phyloP scores from a whole-genome alignment of 2,888 invertebrate genomes.

The Parasteatoda lunata region DNA sequence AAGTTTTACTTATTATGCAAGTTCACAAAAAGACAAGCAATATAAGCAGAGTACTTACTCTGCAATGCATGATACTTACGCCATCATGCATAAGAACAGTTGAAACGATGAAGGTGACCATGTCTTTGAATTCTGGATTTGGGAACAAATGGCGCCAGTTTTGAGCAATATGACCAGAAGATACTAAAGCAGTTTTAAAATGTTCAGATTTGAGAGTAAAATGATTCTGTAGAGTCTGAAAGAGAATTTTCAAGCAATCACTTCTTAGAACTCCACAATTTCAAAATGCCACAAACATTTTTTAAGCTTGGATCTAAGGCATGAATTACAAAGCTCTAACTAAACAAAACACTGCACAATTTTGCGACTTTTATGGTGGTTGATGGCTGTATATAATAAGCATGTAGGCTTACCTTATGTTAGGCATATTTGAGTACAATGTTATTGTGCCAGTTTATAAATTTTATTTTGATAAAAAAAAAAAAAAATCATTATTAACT shows the following conservation, averaged over 20 bases:
- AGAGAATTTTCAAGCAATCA: background rate
- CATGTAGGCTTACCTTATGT: no score
- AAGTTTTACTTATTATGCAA: background rate
- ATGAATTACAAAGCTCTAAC: no score
- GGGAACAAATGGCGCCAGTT: slow-evolving; percentile 92
- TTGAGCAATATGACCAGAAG: slow-evolving; percentile 94
- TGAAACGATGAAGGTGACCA: slow-evolving; percentile 77
- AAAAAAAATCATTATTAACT: no score
- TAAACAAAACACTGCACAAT: no score
- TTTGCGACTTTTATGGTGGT: no score
- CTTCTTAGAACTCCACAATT: no score
- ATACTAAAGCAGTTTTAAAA: slow-evolving; percentile 94
- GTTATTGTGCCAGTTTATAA: no score
- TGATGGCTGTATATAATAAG: no score
- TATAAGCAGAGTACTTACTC: background rate
- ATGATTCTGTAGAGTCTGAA: background rate
- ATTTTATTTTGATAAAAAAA: no score
- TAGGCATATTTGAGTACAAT: no score
- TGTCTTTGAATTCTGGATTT: slow-evolving; percentile 88
- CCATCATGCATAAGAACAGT: slow-evolving; percentile 81
- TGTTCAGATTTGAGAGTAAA: slow-evolving; percentile 77
- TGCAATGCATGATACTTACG: slow-evolving; percentile 71
- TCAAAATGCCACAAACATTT: no score
- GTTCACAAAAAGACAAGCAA: background rate
- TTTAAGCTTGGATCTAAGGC: no score